Conservation (phyloP, 2,797 vertebrate genomes). For the Coranthus polyacanthus region DNA sequence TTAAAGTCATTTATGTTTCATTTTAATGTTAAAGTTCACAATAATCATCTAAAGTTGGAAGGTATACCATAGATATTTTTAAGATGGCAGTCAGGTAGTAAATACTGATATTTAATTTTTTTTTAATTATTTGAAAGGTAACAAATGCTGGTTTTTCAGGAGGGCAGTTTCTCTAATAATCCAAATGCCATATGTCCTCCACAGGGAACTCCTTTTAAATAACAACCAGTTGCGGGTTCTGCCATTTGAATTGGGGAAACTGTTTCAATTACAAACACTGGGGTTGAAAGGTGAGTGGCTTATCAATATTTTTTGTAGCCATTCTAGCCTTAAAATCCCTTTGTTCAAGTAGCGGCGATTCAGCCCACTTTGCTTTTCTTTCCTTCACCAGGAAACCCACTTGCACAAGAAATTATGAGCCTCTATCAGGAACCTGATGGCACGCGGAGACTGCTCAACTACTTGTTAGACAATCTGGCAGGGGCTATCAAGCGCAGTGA, state of each 20-base stretch:
- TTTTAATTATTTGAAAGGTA: slow-evolving; percentile 4
- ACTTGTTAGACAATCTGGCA: slow-evolving; percentile 99
- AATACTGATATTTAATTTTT: neutral
- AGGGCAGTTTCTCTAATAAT: slow-evolving; percentile 59
- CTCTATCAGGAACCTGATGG: slow-evolving; percentile 98
- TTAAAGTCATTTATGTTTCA: neutral
- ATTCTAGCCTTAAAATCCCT: slow-evolving; percentile 47
- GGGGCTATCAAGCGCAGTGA: slow-evolving; percentile 98
- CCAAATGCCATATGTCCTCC: slow-evolving; percentile 60
- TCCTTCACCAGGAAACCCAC: slow-evolving; percentile 92
- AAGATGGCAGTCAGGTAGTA: neutral
- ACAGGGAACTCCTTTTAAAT: slow-evolving; percentile 99
- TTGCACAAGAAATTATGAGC: slow-evolving; percentile 98
- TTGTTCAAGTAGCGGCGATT: slow-evolving; percentile 20
- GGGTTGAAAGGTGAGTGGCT: slow-evolving; percentile 95
- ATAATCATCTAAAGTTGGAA: neutral
- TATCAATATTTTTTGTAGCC: slow-evolving; percentile 32
- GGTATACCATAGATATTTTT: neutral
- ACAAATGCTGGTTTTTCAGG: slow-evolving; percentile 11
- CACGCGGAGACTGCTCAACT: slow-evolving; percentile 96
- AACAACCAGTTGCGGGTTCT: slow-evolving; percentile 99
- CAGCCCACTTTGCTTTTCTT: slow-evolving; percentile 25
- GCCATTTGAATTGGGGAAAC: slow-evolving; percentile 99
- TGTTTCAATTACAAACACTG: slow-evolving; percentile 99
- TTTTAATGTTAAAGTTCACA: neutral